Evolutionary conservation across 2,113 vertebrate species (phyloP), one percentile per base, ranked within the genome.

Genomic region (Bothrops jararaca): DNA sequence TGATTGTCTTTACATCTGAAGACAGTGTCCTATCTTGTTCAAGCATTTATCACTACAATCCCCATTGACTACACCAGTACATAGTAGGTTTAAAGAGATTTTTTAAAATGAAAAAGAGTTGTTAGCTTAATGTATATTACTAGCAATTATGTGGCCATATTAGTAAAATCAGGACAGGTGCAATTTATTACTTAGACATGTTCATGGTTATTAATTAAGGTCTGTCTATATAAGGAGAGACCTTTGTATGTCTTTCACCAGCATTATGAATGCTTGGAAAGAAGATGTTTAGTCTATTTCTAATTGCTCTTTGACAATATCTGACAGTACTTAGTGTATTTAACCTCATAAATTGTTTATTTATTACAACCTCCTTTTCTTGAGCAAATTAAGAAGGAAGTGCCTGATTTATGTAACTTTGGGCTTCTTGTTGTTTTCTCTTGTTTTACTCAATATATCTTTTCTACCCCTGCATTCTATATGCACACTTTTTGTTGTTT

Each of bases 11-110:
- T 94, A 26, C 69, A n/a, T 94, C 91, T 90, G 74, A 90, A 88
- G 56, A 89, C 92, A 88, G 92, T 60, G 88, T 89, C 91, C 20
- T 50, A 9, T 91, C 86, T 93, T 96, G 94, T 91, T 52, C 86
- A 80, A 95, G 58, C 56, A 92, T 85, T 50, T 85, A 89, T 90
- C 74, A 74, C 45, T 90, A 22, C 24, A 29, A 74, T 56, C 48
- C 29, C 50, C 60, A 52, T 29, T 45, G 58, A 15, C 24, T 89
- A 90, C 45, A 53, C 48, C 69, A 42, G 18, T n/a, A 45, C 52
- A 64, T 23, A 39, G 24, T 58, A 57, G 54, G 34, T 85, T 86
- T 91, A 86, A 93, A 39, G 23, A 57, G 80, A 58, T 69, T 91
- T 10, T 34, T 52, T 58, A 39, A 91, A 45, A 52, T 86, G 69